These are phyloP conservation scores for Scortum barcoo DNA, from an alignment of 2,113 vertebrate genomes.

Conservation along the genomic window DNA sequence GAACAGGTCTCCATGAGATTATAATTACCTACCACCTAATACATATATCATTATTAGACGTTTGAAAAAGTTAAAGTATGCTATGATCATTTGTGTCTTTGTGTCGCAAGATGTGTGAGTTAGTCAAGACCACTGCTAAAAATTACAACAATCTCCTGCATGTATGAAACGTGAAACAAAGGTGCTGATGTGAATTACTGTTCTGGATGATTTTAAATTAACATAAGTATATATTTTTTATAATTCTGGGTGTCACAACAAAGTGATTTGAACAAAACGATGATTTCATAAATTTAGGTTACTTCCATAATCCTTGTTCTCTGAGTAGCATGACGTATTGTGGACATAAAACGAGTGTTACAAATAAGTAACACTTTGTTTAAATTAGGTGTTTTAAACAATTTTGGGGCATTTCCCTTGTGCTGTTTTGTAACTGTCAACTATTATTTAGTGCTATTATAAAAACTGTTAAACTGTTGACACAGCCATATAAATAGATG, in stretches of 20 bases:
- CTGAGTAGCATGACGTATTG: not conserved
- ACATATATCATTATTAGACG: not conserved
- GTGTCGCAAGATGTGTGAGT: slow-evolving; percentile 3
- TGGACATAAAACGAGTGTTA: not conserved
- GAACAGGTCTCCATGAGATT: not conserved
- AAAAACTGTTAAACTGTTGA: slow-evolving; percentile 5
- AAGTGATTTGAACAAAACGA: not conserved
- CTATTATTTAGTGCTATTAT: not conserved
- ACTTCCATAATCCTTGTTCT: not conserved
- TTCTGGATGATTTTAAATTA: not conserved
- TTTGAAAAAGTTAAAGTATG: not conserved
- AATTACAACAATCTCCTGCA: not conserved
- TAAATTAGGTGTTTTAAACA: not conserved
- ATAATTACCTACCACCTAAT: not conserved
- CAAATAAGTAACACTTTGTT: slow-evolving; percentile 2
- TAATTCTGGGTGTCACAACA: not conserved
- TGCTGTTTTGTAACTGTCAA: slow-evolving; percentile 9
- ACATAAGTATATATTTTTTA: not conserved
- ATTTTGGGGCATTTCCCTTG: not conserved
- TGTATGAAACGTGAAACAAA: not conserved
- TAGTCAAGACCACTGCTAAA: not conserved
- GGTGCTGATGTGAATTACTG: not conserved
- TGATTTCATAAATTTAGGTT: not conserved
- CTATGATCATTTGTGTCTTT: not conserved
- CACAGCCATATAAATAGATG: not conserved